phyloP scores from a whole-genome alignment of 2,113 vertebrate species.

The Pomatostomus ruficeps region DNA sequence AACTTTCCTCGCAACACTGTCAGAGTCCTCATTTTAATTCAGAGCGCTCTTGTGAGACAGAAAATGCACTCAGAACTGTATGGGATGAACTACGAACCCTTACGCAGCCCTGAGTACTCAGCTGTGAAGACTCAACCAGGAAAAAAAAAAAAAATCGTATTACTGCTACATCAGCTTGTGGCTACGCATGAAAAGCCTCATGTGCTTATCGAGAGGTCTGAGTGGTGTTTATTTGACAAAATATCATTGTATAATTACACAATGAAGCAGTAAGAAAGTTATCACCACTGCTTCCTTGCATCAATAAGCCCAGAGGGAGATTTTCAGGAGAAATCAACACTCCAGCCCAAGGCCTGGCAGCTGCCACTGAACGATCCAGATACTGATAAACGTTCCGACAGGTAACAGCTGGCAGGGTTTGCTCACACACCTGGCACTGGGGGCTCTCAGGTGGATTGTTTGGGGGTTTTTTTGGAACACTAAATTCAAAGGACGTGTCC shows the following conservation, averaged over 20 bases:
- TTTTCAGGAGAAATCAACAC: neutral
- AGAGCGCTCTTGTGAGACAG: accelerated
- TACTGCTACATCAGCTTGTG: neutral
- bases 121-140: neutral
- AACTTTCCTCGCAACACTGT: neutral
- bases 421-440: neutral
- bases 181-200: neutral
- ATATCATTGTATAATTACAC: neutral
- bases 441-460: too few species aligned
- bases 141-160: neutral
- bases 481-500: neutral
- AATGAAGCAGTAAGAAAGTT: neutral
- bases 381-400: neutral
- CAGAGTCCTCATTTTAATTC: neutral
- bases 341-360: neutral
- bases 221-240: neutral
- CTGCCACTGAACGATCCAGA: neutral
- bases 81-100: neutral
- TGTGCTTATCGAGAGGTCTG: neutral
- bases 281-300: neutral
- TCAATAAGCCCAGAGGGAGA: neutral
- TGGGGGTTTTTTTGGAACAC: neutral
- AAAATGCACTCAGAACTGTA: neutral
- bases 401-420: neutral
- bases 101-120: neutral